Evolutionary conservation across 2,888 invertebrate species (phyloP).

Genomic region (Masnerella sp.): DNA sequence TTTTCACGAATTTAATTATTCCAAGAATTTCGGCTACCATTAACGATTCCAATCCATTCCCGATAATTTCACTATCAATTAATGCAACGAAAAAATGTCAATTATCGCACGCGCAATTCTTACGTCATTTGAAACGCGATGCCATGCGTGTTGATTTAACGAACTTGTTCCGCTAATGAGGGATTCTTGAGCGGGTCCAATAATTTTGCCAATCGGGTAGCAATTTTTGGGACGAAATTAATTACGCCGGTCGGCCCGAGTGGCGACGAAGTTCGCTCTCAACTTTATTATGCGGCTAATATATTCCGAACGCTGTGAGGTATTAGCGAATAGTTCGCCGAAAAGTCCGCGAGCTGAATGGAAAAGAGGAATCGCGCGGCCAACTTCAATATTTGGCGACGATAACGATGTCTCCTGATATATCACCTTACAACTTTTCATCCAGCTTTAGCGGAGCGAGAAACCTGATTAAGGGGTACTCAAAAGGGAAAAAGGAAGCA

Average conservation of each 20-base stretch:
- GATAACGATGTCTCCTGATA: slow-evolving; percentile 71
- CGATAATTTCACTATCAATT: no score
- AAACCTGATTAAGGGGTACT: slow-evolving; percentile 68
- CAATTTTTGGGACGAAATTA: slow-evolving; percentile 35
- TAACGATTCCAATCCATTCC: no score
- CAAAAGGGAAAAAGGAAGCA: slow-evolving; percentile 23
- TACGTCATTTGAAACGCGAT: neutral
- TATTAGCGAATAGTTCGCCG: slow-evolving; percentile 70
- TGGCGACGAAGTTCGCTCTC: slow-evolving; percentile 41
- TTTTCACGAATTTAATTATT: no score
- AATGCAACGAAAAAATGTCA: no score
- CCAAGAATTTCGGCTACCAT: no score
- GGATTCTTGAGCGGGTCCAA: neutral
- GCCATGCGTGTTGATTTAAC: slow-evolving; percentile 34
- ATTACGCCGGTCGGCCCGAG: slow-evolving; percentile 37
- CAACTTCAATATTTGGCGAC: slow-evolving; percentile 71
- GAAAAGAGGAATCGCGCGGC: slow-evolving; percentile 63
- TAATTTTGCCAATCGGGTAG: slow-evolving; percentile 21
- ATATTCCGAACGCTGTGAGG: slow-evolving; percentile 69
- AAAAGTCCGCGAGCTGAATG: slow-evolving; percentile 62
- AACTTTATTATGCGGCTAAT: slow-evolving; percentile 70
- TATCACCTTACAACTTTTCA: slow-evolving; percentile 70
- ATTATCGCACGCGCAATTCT: neutral
- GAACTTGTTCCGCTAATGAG: slow-evolving; percentile 13
- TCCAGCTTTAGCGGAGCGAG: slow-evolving; percentile 55